Conservation (phyloP, 2,113 vertebrate species). For the Alethe castanea region DNA sequence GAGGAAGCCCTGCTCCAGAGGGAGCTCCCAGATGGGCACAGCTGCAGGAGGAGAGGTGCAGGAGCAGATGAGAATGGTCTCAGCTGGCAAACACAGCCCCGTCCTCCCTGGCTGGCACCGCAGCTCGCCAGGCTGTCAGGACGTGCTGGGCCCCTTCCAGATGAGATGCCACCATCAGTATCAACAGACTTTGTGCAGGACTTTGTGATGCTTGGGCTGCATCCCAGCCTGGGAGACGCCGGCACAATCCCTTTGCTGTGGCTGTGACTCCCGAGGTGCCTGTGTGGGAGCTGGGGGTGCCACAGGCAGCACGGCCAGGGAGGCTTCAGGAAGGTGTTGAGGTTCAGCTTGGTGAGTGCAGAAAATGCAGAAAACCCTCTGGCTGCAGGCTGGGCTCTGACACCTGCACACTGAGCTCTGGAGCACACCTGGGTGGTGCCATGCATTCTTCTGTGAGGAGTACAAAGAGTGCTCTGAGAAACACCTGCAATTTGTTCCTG, state of each 20-base stretch:
- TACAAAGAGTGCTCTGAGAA: background rate
- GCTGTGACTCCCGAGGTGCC: background rate
- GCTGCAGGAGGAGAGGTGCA: background rate
- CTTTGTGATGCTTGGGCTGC: constrained; percentile 38
- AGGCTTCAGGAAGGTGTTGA: background rate
- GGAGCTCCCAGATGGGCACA: background rate
- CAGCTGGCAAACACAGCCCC: background rate
- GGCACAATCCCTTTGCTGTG: background rate
- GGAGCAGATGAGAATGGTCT: background rate
- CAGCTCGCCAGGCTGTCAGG: background rate
- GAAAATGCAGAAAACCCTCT: background rate
- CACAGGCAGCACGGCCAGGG: accelerated
- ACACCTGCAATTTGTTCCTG: accelerated
- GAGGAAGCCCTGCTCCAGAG: background rate
- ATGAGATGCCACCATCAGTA: constrained; percentile 39
- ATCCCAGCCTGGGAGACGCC: constrained; percentile 38
- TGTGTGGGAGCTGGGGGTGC: background rate
- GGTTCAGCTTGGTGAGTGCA: background rate
- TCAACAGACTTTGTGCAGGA: background rate
- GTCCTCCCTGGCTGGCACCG: background rate
- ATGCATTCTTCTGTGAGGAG: background rate
- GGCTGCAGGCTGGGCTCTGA: background rate
- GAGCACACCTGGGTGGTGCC: background rate
- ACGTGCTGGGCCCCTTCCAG: constrained; percentile 14
- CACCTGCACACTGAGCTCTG: background rate